phyloP scores from a whole-genome alignment of 2,888 invertebrate species.

The Rhynchonema sp. region DNA sequence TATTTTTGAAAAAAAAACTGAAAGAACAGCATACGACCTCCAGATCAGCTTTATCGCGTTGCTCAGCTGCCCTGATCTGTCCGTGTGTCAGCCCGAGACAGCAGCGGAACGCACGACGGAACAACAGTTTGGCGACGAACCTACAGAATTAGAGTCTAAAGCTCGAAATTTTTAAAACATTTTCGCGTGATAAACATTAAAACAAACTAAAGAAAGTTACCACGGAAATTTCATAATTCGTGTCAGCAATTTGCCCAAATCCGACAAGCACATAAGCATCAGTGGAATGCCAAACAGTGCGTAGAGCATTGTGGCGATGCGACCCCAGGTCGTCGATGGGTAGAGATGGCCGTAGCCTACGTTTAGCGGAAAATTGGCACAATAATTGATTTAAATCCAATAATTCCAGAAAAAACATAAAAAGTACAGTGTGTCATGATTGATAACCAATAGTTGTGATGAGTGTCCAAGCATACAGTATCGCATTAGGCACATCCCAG shows the following conservation, averaged over 20 bases:
- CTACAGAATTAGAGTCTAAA: too few relatives aligned
- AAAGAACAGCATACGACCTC: background rate
- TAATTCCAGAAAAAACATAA: too few relatives aligned
- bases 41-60: background rate
- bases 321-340: constrained; percentile 63
- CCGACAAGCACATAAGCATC: constrained; percentile 71
- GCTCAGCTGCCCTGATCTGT: background rate
- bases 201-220: too few relatives aligned
- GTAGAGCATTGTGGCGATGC: constrained; percentile 66
- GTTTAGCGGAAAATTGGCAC: too few relatives aligned
- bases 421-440: too few relatives aligned
- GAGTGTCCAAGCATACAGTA: background rate
- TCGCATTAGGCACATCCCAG: background rate
- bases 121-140: background rate
- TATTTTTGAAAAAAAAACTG: background rate
- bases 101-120: background rate
- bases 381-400: too few relatives aligned
- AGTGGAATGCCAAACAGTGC: constrained; percentile 80
- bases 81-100: background rate
- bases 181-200: too few relatives aligned
- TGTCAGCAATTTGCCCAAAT: constrained; percentile 80
- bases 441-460: background rate
- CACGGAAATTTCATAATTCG: background rate
- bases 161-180: too few relatives aligned
- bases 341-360: constrained; percentile 90